These are phyloP conservation scores for Dasypus novemcinctus DNA, from an alignment of 2,113 vertebrate species.

Conservation along the genomic window DNA sequence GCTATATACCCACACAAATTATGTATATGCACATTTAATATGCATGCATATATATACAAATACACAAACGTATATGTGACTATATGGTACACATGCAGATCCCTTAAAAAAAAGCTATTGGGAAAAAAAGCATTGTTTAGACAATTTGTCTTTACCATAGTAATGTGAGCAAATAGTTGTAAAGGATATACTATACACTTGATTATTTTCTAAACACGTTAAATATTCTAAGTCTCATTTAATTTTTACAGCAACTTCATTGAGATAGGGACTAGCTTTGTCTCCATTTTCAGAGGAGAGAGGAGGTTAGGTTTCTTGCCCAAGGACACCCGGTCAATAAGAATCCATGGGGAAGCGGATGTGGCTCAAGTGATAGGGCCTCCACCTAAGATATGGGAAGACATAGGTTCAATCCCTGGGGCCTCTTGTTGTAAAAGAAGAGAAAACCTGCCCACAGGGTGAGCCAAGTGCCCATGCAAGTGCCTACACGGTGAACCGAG, in stretches of 20 bases:
- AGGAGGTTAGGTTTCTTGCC: not conserved
- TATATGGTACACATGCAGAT: not conserved
- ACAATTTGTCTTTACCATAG: not conserved
- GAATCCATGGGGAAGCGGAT: too few species aligned
- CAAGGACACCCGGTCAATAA: not conserved
- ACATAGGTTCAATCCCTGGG: too few species aligned
- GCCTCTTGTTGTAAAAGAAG: too few species aligned
- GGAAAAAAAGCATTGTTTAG: not conserved
- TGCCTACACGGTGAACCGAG: too few species aligned
- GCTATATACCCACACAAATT: too few species aligned
- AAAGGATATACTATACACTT: not conserved
- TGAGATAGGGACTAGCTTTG: not conserved
- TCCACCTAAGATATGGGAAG: too few species aligned
- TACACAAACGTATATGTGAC: not conserved
- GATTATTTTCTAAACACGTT: not conserved
- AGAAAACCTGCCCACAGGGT: too few species aligned
- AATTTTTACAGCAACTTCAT: not conserved
- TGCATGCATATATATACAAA: not conserved
- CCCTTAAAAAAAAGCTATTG: not conserved
- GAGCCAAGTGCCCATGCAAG: too few species aligned
- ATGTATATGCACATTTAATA: too few species aligned
- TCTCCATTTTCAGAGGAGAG: not conserved
- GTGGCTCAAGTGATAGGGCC: too few species aligned
- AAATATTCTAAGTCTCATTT: not conserved
- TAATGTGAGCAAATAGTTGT: not conserved